Conservation (phyloP, 2,797 vertebrate species). For the Sebastes hubbsi region DNA sequence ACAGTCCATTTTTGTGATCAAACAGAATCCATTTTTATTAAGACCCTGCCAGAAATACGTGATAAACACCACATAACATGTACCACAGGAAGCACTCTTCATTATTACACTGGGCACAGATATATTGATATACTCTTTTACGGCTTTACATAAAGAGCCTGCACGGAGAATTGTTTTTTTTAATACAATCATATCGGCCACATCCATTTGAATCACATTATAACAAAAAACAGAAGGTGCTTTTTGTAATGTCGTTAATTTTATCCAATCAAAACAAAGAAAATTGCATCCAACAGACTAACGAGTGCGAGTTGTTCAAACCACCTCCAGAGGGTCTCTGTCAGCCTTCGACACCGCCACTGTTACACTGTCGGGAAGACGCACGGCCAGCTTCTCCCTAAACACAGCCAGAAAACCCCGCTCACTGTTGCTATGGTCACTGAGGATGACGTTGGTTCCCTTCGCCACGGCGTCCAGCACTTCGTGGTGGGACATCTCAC, state of each 20-base stretch:
- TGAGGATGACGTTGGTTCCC: constrained; percentile 91
- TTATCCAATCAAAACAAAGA: neutral
- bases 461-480: constrained; percentile 89
- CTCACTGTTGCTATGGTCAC: constrained; percentile 97
- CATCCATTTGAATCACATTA: neutral
- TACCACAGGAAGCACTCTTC: neutral
- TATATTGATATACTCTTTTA: neutral
- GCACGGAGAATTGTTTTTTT: neutral
- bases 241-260: neutral
- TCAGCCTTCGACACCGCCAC: constrained; percentile 87
- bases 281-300: neutral
- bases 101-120: constrained; percentile 1
- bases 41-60: neutral
- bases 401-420: constrained; percentile 91
- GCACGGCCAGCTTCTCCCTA: constrained; percentile 77
- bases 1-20: constrained; percentile 25
- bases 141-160: neutral
- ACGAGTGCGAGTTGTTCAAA: constrained; percentile 60
- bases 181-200: neutral
- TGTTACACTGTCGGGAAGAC: constrained; percentile 81
- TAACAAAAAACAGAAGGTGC: neutral
- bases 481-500: constrained; percentile 98
- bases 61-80: neutral
- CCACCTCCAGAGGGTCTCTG: constrained; percentile 89
- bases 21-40: constrained; percentile 37